Evolutionary conservation across 2,113 vertebrate species (phyloP), one percentile per base, ranked within the genome.

Genomic region (Cyanistes caeruleus): DNA sequence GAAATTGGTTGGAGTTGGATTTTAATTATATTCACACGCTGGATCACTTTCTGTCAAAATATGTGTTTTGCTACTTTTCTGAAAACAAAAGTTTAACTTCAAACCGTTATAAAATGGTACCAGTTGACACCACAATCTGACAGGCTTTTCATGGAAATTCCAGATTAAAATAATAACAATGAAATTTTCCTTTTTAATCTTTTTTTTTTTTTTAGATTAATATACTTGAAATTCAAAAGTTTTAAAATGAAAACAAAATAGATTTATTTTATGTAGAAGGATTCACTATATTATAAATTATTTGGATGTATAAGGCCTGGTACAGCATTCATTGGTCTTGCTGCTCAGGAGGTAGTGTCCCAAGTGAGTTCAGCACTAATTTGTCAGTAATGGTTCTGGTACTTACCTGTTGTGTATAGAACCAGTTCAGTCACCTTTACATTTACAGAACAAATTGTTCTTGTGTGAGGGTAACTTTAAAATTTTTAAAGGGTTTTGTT

Each of bases 1-100:
- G 24, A 94, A 95, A 95, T 97, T 95, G 92, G 62, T 92, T 95
- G n/a, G 67, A 95, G 72, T 90, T 96, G 77, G 58, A 46, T 81
- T 98, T 97, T 97, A 97, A 96, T 98, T 97, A 72, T 95, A 86
- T 95, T 97, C 88, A 81, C 79, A 86, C 24, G 37, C 84, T 95
- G 58, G 11, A 94, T 78, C 73, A 91, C 51, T 97, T 97, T 91
- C 51, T 48, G 62, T 96, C 83, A 96, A 89, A 87, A 89, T 83
- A 69, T 10, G 30, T 69, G 35, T 37, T 92, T 81, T 67, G 23
- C 58, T 68, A 2, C 65, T 83, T 85, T 93, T 15, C 39, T 72
- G 63, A 91, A 95, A 91, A 89, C 20, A 39, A 82, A 91, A 91
- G 52, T 63, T 92, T 63, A 46, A 35, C 55, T 10, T n/a, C n/a